Percentiles rank a stretch among this genome's conserved stretches.
Conservation (phyloP, 2,113 vertebrate genomes). For the Henicopernis longicauda region DNA sequence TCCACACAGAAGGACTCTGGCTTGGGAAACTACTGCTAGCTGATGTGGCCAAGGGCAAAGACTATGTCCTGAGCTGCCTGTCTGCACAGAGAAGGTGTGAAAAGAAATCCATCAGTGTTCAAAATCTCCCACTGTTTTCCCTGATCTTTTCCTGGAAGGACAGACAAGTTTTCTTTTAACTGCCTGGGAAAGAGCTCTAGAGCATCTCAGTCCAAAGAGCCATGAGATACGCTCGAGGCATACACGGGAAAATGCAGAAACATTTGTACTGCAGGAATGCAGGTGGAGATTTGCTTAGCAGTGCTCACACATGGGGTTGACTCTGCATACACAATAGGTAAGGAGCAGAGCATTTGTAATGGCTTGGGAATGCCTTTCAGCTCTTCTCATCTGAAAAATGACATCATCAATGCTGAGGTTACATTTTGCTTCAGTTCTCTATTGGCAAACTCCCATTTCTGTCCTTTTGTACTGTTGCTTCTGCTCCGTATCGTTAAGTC, state of each 20-base stretch:
- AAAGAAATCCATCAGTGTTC: not conserved
- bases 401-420: not conserved
- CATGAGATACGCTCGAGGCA: not conserved
- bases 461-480: not conserved
- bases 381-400: not conserved
- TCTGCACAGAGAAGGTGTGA: not conserved
- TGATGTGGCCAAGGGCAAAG: not conserved
- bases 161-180: not conserved
- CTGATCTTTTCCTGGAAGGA: not conserved
- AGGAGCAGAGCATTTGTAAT: not conserved
- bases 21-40: not conserved
- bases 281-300: not conserved
- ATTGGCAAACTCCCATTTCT: not conserved
- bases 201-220: not conserved
- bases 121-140: not conserved
- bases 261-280: not conserved
- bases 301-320: not conserved
- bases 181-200: not conserved
- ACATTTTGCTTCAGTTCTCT: not conserved
- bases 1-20: not conserved
- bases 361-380: not conserved
- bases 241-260: not conserved
- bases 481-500: not conserved
- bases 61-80: not conserved
- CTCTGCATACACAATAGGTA: not conserved